phyloP scores from a whole-genome alignment of 2,888 invertebrate genomes.

The Scaptomyza reducta region DNA sequence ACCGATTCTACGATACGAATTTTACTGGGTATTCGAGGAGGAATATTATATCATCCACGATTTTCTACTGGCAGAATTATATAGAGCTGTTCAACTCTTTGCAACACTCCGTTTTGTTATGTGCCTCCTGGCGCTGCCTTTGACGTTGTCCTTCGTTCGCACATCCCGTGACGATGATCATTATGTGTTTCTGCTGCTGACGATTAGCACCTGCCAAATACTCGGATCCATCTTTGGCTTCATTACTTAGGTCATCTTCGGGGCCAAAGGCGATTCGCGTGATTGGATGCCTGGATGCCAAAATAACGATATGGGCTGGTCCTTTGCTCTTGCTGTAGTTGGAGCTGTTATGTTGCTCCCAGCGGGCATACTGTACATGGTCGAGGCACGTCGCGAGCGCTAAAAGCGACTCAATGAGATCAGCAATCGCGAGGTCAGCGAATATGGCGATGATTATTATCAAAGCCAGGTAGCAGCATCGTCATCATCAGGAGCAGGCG shows the following conservation, averaged over 20 bases:
- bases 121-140: conserved; percentile 89
- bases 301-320: conserved; percentile 97
- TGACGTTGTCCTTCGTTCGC: conserved; percentile 90
- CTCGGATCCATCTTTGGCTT: conserved; percentile 92
- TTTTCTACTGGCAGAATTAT: conserved; percentile 94
- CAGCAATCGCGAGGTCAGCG: conserved; percentile 88
- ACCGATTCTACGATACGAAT: conserved; percentile 92
- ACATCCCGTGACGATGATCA: conserved; percentile 91
- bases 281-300: conserved; percentile 99
- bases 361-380: conserved; percentile 91
- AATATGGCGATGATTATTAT: conserved; percentile 86
- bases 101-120: conserved; percentile 94
- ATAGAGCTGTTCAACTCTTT: conserved; percentile 96
- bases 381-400: conserved; percentile 92
- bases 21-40: conserved; percentile 98
- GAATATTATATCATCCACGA: conserved; percentile 97
- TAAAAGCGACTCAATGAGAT: conserved; percentile 90
- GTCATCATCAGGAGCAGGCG: conserved; percentile 5
- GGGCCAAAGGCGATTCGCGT: conserved; percentile 94
- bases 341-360: conserved; percentile 91
- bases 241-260: conserved; percentile 94
- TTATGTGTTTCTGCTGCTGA: conserved; percentile 89
- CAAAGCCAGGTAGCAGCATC: conserved; percentile 61
- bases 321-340: conserved; percentile 93
- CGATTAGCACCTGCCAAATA: conserved; percentile 89